Evolutionary conservation across 2,888 invertebrate species (phyloP).

Genomic region (Caenorhabditis macrosperma): DNA sequence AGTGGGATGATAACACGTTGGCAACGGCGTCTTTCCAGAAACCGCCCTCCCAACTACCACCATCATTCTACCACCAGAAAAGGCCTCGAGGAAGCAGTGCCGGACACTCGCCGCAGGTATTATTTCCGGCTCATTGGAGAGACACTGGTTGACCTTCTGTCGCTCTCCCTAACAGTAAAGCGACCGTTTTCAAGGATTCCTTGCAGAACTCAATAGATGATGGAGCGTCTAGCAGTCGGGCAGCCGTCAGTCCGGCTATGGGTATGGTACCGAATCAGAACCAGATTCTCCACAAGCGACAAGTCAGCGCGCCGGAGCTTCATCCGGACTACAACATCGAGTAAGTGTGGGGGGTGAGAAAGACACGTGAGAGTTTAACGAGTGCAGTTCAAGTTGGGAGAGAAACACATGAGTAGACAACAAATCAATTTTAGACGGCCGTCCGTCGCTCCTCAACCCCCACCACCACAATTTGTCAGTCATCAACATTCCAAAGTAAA

Average conservation of each 20-base stretch:
- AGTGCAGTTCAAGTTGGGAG: neutral
- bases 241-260: constrained; percentile 51
- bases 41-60: constrained; percentile 45
- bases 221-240: constrained; percentile 55
- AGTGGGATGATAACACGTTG: neutral
- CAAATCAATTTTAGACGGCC: constrained; percentile 27
- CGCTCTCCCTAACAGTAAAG: neutral
- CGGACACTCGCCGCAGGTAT: constrained; percentile 64
- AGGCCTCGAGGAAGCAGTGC: constrained; percentile 64
- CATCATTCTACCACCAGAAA: constrained; percentile 47
- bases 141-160: neutral
- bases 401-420: neutral
- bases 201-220: constrained; percentile 56
- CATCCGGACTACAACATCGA: constrained; percentile 52
- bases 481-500: constrained; percentile 62
- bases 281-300: constrained; percentile 49
- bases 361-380: neutral
- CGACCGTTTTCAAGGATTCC: neutral
- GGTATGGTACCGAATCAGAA: constrained; percentile 34
- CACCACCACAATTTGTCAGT: constrained; percentile 22
- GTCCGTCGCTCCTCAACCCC: constrained; percentile 18
- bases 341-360: constrained; percentile 16
- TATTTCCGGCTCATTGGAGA: constrained; percentile 8
- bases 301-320: constrained; percentile 58
- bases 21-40: constrained; percentile 36